Conservation (phyloP, 2,888 invertebrate species). For the Ephialtes manifestator region DNA sequence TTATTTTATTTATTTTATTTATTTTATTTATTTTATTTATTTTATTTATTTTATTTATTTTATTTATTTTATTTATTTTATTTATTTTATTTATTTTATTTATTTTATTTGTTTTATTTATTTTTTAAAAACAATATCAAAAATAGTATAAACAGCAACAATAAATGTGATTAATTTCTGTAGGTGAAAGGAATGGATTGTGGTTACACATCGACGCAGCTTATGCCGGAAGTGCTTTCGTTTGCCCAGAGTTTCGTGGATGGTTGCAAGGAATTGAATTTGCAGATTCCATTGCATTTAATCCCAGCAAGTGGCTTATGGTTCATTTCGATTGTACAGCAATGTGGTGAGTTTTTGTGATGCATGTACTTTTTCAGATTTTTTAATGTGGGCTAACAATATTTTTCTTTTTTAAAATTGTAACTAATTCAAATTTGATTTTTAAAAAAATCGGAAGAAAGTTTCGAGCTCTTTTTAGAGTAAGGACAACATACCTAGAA, state of each 20-base stretch:
- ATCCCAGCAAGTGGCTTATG: conserved; percentile 99
- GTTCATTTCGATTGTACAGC: conserved; percentile 99
- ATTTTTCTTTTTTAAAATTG: too few species aligned
- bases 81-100: too few species aligned
- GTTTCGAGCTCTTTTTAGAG: too few species aligned
- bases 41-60: too few species aligned
- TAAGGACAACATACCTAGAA: too few species aligned
- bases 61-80: not conserved
- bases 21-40: too few species aligned
- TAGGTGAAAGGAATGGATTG: conserved; percentile 92
- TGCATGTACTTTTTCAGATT: not conserved
- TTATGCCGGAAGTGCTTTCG: conserved; percentile 98
- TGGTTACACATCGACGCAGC: conserved; percentile 99
- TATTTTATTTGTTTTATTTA: too few species aligned
- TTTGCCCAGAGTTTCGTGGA: conserved; percentile 97
- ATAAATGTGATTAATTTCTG: conserved; percentile 17
- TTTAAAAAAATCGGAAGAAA: too few species aligned
- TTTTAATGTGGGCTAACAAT: too few species aligned
- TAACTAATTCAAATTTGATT: too few species aligned
- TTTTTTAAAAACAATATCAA: not conserved
- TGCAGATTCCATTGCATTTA: conserved; percentile 98
- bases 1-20: too few species aligned
- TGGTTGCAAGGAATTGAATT: conserved; percentile 96
- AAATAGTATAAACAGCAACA: not conserved
- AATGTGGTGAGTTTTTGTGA: conserved; percentile 92